Evolutionary conservation across 2,797 vertebrate species (phyloP), one percentile per base, ranked within the genome.

Genomic region (Myotis findleyi): DNA sequence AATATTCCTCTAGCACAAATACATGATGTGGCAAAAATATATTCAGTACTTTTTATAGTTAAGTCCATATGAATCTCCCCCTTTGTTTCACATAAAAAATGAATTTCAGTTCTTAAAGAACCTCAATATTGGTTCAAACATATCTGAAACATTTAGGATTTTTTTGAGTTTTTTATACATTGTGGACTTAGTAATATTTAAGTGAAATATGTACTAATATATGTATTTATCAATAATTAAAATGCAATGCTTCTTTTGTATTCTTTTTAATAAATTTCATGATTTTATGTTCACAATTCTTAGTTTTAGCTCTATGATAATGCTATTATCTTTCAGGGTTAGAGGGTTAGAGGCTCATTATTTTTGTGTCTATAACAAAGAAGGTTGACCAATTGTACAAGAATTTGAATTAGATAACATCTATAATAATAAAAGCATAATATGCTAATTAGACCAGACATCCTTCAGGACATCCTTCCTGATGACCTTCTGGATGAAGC

Each of bases 41-140:
- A 86, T 93, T 80, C 12, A 94, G 16, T 20, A n/a, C 21, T 75
- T 97, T 89, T 93, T 84, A 49, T 53, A 91, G 41, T n/a, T 20
- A 57, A 91, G 41, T 4, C 21, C n/a, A 27, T 79, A 16, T 72
- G 59, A 55, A 38, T 77, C 20, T 51, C 1, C 0, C 6, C 3
- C 30, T 82, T 68, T 77, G 49, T 13, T 12, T 93, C 64, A 64
- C 7, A 17, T 86, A 55, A 83, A 89, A 89, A 75, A 62, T 41
- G 76, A 94, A 20, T 55, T 89, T 66, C 17, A n/a, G 25, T 87
- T 55, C 12, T 95, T 77, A 85, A 87, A 83, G 51, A 85, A 57
- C 6, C 13, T 66, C 14, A 88, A 30, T 92, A 20, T 47, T 53
- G 17, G 10, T 88, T 77, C 30, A 64, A 72, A 57, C 30, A 69